These are phyloP conservation scores for Drosophila kurseongensis DNA, from an alignment of 1,140 invertebrate species.

Conservation along the genomic window DNA sequence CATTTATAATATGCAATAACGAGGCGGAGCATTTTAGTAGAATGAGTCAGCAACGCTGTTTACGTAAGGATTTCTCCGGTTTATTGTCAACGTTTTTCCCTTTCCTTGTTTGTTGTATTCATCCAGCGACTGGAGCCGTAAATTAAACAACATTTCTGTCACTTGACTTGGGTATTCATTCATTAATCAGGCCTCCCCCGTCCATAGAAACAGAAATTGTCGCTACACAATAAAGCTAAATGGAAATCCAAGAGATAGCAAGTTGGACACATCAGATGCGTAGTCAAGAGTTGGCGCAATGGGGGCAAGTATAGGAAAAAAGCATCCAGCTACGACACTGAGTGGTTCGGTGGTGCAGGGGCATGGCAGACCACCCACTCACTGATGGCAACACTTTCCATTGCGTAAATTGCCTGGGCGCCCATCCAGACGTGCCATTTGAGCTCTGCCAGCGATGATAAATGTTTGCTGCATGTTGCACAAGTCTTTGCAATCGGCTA, in stretches of 20 bases:
- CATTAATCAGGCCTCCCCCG: constrained; percentile 62
- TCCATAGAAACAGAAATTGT: constrained; percentile 37
- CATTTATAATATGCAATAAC: constrained; percentile 47
- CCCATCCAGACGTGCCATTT: constrained; percentile 28
- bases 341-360: not conserved
- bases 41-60: constrained; percentile 34
- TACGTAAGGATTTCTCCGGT: constrained; percentile 43
- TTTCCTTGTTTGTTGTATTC: constrained; percentile 29
- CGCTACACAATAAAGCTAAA: constrained; percentile 47
- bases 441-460: constrained; percentile 63
- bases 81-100: constrained; percentile 41
- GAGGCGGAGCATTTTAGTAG: constrained; percentile 1
- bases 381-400: constrained; percentile 58
- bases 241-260: constrained; percentile 54
- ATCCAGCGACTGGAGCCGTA: constrained; percentile 29
- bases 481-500: constrained; percentile 60
- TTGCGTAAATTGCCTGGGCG: constrained; percentile 61
- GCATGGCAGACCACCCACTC: constrained; percentile 49
- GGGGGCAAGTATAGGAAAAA: constrained; percentile 11
- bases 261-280: constrained; percentile 28
- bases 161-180: constrained; percentile 43
- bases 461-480: constrained; percentile 57
- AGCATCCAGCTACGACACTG: constrained; percentile 2
- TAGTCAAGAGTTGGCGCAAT: constrained; percentile 2
- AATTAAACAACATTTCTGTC: constrained; percentile 50